Evolutionary conservation across 2,797 vertebrate species (phyloP).

Genomic region (Amblyraja radiata): DNA sequence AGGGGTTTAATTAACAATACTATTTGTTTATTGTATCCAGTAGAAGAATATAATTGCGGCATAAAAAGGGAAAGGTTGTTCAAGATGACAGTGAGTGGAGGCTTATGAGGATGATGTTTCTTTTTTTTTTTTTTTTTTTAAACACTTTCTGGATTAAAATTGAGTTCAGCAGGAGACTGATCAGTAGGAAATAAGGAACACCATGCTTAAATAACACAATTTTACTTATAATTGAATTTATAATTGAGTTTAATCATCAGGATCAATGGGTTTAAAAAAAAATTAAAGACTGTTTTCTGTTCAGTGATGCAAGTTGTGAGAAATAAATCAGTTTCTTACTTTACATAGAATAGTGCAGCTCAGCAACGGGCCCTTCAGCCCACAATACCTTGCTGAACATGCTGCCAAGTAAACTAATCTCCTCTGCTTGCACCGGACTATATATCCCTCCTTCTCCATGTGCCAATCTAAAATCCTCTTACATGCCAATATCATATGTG

Average conservation of each 20-base stretch:
- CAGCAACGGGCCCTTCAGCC: no score
- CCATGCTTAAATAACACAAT: not conserved
- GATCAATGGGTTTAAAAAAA: no score
- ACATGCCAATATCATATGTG: no score
- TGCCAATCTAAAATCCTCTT: no score
- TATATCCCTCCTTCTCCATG: no score
- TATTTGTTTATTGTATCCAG: not conserved
- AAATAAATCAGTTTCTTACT: not conserved
- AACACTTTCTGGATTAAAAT: not conserved
- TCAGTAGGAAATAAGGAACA: not conserved
- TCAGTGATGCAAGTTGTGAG: not conserved
- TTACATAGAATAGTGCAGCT: not conserved
- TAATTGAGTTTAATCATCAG: not conserved
- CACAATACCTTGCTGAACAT: no score
- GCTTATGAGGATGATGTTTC: not conserved
- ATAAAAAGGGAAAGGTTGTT: not conserved
- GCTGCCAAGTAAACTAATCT: no score
- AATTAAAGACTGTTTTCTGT: not conserved
- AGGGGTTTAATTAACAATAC: not conserved
- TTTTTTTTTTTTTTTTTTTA: no score
- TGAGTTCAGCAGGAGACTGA: not conserved
- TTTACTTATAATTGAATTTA: not conserved
- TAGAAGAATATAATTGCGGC: not conserved
- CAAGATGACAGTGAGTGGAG: not conserved
- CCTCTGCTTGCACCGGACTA: no score